Conservation (phyloP, 2,888 invertebrate genomes). For the Adineta ricciae region DNA sequence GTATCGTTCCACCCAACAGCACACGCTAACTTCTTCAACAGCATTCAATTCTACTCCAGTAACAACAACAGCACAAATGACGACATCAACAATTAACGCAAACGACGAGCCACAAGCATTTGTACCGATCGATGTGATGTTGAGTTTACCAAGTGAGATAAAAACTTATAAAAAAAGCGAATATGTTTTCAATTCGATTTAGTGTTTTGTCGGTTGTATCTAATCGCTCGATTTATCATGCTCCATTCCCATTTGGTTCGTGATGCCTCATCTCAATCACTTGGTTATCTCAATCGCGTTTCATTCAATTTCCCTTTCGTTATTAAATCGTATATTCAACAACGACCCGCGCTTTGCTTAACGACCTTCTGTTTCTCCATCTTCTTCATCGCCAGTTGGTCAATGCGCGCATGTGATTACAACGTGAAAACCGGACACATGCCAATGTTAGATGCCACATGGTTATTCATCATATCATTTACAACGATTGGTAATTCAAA, state of each 20-base stretch:
- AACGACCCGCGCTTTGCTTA: constrained; percentile 47
- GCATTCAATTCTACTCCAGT: neutral
- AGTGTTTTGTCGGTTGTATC: constrained; percentile 17
- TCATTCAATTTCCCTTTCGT: constrained; percentile 73
- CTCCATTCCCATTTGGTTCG: constrained; percentile 46
- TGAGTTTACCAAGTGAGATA: constrained; percentile 37
- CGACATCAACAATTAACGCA: too few relatives aligned
- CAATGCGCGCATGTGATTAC: constrained; percentile 45
- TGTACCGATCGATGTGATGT: constrained; percentile 44
- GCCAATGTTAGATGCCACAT: constrained; percentile 47
- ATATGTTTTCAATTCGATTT: neutral
- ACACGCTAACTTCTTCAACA: neutral
- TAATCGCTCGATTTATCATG: constrained; percentile 40
- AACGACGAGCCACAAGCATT: neutral
- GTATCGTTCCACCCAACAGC: neutral
- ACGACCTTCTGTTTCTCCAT: constrained; percentile 40
- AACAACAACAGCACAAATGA: neutral
- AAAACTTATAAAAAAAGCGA: neutral
- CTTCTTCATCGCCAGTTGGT: constrained; percentile 44
- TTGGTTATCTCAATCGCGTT: constrained; percentile 71
- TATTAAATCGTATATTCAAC: constrained; percentile 48
- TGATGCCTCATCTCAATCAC: constrained; percentile 48
- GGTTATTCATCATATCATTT: constrained; percentile 49
- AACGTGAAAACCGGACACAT: constrained; percentile 39
- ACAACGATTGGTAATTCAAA: constrained; percentile 42